These are phyloP conservation scores for Priocnemis perturbator DNA, from an alignment of 2,888 invertebrate genomes.

Conservation along the genomic window DNA sequence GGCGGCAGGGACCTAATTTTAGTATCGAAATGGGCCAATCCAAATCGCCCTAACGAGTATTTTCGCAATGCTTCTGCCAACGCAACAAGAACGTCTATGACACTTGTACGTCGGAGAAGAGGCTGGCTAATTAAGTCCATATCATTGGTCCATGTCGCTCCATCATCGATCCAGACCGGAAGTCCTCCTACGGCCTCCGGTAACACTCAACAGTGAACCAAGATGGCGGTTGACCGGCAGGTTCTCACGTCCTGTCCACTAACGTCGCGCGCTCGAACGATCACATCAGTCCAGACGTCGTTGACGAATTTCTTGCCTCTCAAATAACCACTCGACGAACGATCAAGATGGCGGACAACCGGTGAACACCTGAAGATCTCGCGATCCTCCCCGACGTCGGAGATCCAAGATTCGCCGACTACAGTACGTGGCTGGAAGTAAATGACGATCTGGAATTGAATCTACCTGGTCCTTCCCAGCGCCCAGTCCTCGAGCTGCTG, in stretches of 20 bases:
- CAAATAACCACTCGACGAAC: slow-evolving; percentile 4
- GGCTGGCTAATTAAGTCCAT: not conserved
- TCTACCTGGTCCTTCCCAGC: slow-evolving; percentile 91
- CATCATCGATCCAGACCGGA: not conserved
- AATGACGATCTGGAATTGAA: slow-evolving; percentile 16
- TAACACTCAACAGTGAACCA: slow-evolving; percentile 15
- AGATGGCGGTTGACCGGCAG: slow-evolving; percentile 31
- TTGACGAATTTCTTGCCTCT: not conserved
- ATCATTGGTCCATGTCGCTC: not conserved
- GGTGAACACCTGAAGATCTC: not conserved
- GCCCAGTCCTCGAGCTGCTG: slow-evolving; percentile 79
- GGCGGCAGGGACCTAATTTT: slow-evolving; percentile 48
- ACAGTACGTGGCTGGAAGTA: not conserved
- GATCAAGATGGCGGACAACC: slow-evolving; percentile 8
- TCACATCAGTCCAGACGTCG: not conserved
- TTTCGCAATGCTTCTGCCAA: slow-evolving; percentile 15
- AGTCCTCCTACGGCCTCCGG: not conserved
- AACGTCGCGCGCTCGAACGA: not conserved
- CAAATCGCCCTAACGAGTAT: slow-evolving; percentile 18
- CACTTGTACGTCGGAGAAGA: not conserved
- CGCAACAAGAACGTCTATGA: not conserved
- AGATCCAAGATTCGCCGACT: not conserved
- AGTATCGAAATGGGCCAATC: slow-evolving; percentile 46
- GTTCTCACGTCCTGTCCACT: slow-evolving; percentile 5
- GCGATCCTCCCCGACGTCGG: not conserved